A percentile compares a stretch with the other conserved stretches of the same genome.
These are phyloP conservation scores for Hirundo rustica DNA, from an alignment of 2,797 vertebrate genomes.

Conservation along the genomic window DNA sequence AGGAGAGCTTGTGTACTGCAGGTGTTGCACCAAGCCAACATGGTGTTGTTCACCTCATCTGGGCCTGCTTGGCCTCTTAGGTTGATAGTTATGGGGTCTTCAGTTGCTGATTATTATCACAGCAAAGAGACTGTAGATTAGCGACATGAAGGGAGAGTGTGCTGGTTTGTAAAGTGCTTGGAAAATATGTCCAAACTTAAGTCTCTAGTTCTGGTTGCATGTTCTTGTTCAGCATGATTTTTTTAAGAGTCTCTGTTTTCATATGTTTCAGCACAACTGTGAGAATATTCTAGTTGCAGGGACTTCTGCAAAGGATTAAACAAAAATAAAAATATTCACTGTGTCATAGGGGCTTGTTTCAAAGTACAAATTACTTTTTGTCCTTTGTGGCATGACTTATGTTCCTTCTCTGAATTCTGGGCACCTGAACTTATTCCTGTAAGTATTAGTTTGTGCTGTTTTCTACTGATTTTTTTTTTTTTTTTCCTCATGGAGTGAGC, in stretches of 20 bases:
- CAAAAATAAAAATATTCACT: neutral
- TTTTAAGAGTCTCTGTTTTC: neutral
- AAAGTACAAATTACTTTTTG: slow-evolving; percentile 21
- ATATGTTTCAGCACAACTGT: neutral
- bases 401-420: neutral
- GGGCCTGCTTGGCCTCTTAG: neutral
- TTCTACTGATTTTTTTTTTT: neutral
- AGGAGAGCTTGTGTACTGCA: neutral
- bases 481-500: neutral
- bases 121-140: neutral
- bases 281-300: neutral
- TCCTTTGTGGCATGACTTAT: neutral
- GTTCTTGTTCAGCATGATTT: neutral
- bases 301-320: neutral
- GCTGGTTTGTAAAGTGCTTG: neutral
- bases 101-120: neutral
- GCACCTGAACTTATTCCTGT: neutral
- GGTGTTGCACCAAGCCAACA: neutral
- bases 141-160: neutral
- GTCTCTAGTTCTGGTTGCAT: neutral
- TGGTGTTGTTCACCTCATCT: neutral
- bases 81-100: neutral
- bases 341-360: neutral
- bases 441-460: slow-evolving; percentile 10
- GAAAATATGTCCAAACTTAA: neutral